Conservation (phyloP, 2,113 vertebrate species). For the Ginglymostoma cirratum region DNA sequence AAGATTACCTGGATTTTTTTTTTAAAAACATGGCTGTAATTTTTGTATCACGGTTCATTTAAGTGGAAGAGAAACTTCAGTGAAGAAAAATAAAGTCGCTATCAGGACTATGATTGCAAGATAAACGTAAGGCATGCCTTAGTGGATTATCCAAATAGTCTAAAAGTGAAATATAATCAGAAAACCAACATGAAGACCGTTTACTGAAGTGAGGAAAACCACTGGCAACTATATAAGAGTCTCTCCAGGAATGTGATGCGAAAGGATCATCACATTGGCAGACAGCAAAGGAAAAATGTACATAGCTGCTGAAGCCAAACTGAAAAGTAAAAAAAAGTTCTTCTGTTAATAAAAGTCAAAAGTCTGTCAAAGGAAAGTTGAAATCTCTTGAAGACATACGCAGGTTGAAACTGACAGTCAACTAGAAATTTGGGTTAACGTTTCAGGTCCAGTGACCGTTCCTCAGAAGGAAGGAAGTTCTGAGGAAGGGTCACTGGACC, state of each 20-base stretch:
- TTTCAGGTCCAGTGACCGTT: too few species aligned
- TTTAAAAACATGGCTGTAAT: background rate
- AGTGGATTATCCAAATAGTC: background rate
- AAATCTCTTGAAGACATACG: background rate
- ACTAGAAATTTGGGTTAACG: background rate
- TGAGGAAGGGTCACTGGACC: too few species aligned
- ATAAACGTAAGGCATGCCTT: background rate
- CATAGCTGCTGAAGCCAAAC: background rate
- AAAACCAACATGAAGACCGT: background rate
- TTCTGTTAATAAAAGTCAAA: background rate
- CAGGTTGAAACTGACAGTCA: background rate
- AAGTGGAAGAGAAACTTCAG: background rate
- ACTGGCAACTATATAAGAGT: background rate
- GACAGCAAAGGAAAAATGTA: background rate
- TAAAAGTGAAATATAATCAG: background rate
- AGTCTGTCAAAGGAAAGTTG: background rate
- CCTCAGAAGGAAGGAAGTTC: too few species aligned
- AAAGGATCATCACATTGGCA: background rate
- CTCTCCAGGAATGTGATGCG: background rate
- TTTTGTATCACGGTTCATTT: background rate
- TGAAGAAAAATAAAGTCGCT: background rate
- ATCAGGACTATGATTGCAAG: background rate
- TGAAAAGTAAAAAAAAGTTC: background rate
- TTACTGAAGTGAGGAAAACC: background rate
- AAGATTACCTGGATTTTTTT: background rate